Conservation (phyloP, 2,797 vertebrate species). For the Mus caroli region DNA sequence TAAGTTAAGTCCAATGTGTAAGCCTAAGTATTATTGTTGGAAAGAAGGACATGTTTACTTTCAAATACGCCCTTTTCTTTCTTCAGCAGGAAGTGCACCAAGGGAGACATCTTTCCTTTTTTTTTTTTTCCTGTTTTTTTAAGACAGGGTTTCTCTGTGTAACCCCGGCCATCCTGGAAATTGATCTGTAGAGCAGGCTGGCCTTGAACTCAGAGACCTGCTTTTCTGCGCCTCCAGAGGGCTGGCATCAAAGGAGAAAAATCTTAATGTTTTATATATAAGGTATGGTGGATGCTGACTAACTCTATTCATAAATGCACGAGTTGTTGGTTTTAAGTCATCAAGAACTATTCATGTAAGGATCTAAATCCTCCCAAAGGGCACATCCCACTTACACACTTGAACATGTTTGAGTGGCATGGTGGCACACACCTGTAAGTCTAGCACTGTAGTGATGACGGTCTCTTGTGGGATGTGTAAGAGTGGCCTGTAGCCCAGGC, state of each 20-base stretch:
- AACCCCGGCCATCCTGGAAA: background rate
- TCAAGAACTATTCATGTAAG: slow-evolving; percentile 12
- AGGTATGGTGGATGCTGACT: slow-evolving; percentile 22
- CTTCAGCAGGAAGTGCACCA: slow-evolving; percentile 10
- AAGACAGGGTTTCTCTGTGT: background rate
- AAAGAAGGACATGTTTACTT: slow-evolving; percentile 57
- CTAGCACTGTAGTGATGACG: background rate
- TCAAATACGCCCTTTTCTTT: slow-evolving; percentile 21
- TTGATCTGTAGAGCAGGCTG: background rate
- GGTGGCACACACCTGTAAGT: background rate
- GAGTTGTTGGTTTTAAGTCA: slow-evolving; percentile 48
- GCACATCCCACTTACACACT: slow-evolving; percentile 27
- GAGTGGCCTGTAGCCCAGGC: background rate
- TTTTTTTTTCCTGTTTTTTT: background rate
- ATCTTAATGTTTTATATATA: slow-evolving; percentile 34
- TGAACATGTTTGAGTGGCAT: background rate
- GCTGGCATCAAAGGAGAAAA: background rate
- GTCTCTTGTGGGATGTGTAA: background rate
- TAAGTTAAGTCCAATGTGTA: slow-evolving; percentile 63
- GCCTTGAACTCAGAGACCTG: background rate
- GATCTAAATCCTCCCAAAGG: slow-evolving; percentile 2
- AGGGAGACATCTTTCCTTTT: background rate
- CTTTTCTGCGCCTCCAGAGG: background rate
- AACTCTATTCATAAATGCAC: background rate
- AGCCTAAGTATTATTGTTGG: slow-evolving; percentile 8